These are phyloP conservation scores for Ancistrus triradiatus DNA, from an alignment of 2,113 vertebrate genomes.

Conservation along the genomic window DNA sequence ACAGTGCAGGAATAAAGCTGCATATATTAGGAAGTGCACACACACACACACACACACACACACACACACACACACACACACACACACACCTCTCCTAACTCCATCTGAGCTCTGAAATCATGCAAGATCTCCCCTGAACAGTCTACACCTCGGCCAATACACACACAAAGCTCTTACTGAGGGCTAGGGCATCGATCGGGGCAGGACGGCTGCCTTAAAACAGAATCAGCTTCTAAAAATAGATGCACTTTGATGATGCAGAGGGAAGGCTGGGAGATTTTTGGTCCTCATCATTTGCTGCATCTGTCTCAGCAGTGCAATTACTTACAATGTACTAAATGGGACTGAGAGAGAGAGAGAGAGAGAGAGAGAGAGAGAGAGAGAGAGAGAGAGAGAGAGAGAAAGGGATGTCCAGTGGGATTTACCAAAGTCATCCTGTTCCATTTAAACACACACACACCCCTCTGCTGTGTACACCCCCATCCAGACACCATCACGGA, in stretches of 20 bases:
- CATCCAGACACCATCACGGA: slow-evolving; percentile 6
- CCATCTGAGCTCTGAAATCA: neutral
- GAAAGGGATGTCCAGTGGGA: slow-evolving; percentile 9
- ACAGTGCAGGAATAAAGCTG: too few species aligned
- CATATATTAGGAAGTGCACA: too few species aligned
- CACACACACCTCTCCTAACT: neutral
- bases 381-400: slow-evolving; percentile 13
- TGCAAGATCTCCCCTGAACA: neutral
- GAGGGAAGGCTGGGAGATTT: slow-evolving; percentile 54
- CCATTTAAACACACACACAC: slow-evolving; percentile 17
- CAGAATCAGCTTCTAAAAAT: slow-evolving; percentile 64
- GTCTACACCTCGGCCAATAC: too few species aligned
- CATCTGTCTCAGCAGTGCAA: slow-evolving; percentile 52
- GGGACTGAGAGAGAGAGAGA: neutral
- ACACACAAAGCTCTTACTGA: slow-evolving; percentile 26
- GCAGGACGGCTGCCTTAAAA: slow-evolving; percentile 36
- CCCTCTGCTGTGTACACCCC: slow-evolving; percentile 1
- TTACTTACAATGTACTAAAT: slow-evolving; percentile 55
- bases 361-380: neutral
- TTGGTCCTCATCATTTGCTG: slow-evolving; percentile 14
- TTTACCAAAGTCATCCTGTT: slow-evolving; percentile 18
- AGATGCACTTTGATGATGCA: slow-evolving; percentile 63
- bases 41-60: too few species aligned
- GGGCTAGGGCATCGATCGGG: slow-evolving; percentile 37
- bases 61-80: slow-evolving; percentile 8